Evolutionary conservation across 2,113 vertebrate genomes (phyloP), one percentile per base, ranked within the genome.

Genomic region (Parus major): DNA sequence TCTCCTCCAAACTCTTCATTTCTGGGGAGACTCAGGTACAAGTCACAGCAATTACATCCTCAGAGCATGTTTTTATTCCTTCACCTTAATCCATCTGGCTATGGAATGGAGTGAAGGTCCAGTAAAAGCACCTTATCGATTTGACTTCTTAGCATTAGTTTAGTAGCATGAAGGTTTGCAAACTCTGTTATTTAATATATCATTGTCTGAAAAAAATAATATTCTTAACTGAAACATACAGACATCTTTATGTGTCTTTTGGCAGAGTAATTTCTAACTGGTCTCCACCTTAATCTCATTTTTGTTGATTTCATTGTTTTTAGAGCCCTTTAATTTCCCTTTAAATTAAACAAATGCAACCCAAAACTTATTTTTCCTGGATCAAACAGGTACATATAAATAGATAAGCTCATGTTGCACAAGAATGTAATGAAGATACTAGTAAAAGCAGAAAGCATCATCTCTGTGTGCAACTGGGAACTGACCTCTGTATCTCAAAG

Each of bases 151-250:
- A 57, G 28, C 25, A 55, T 79, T 52, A 81, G 71, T 73, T 92
- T 53, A 90, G 31, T 42, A 83, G 35, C 55, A 57, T 46, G 47
- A 65, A 61, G 46, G 7, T 73, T 92, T 92, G 60, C 36, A 39
- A 93, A 83, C 66, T 63, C 18, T 65, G 36, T 83, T 86, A 83
- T 88, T 95, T 88, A 83, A 86, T 86, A 65, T 29, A 57, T n/a
- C 31, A n/a, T 39, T 90, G 13, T 61, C 80, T 84, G 57, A 39
- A 63, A 92, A 93, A 81, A 88, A 61, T 76, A 71, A 50, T 70
- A 35, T 73, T 83, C 91, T 72, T 72, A 61, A 65, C 35, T 42
- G 55, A 88, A 93, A 83, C 33, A 46, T 57, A 56, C 44, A 71
- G 86, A 59, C 47, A 89, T 39, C 29, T 89, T 84, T 81, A 46